Evolutionary conservation across 2,888 invertebrate genomes (phyloP).

Genomic region (Himalopsyche anomala): DNA sequence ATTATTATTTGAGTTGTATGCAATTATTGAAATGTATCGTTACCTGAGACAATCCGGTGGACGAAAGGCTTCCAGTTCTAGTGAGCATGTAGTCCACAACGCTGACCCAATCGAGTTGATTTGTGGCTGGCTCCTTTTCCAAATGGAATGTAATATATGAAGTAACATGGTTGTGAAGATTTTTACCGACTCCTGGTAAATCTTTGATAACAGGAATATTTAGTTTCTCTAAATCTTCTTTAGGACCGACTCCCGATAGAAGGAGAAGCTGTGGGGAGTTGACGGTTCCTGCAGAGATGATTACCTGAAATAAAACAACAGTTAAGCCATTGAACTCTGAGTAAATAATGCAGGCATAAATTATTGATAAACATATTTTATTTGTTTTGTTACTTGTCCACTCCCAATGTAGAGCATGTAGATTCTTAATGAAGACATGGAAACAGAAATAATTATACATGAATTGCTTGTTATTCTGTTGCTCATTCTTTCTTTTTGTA

Average conservation of each 20-base stretch:
- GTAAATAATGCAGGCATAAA: too few relatives aligned
- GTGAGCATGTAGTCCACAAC: slow-evolving; percentile 80
- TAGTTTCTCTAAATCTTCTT: slow-evolving; percentile 77
- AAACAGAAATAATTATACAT: too few relatives aligned
- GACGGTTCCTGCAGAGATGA: slow-evolving; percentile 80
- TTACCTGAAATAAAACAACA: slow-evolving; percentile 70
- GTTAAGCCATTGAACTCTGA: slow-evolving; percentile 51
- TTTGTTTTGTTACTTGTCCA: too few relatives aligned
- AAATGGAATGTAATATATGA: slow-evolving; percentile 78
- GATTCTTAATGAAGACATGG: neutral
- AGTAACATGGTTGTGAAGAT: slow-evolving; percentile 83
- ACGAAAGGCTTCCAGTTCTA: slow-evolving; percentile 79
- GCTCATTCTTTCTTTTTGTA: too few relatives aligned
- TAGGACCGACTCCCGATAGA: slow-evolving; percentile 82
- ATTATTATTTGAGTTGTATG: neutral
- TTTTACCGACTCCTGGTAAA: slow-evolving; percentile 82
- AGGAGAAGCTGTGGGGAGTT: slow-evolving; percentile 83
- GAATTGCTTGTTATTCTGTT: too few relatives aligned
- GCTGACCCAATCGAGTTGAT: slow-evolving; percentile 79
- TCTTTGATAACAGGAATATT: slow-evolving; percentile 79
- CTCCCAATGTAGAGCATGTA: neutral
- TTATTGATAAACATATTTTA: too few relatives aligned
- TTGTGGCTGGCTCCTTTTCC: slow-evolving; percentile 74
- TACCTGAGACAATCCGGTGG: slow-evolving; percentile 82
- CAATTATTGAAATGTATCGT: neutral